Evolutionary conservation across 2,797 vertebrate species (phyloP).

Genomic region (Malurus leucopterus): DNA sequence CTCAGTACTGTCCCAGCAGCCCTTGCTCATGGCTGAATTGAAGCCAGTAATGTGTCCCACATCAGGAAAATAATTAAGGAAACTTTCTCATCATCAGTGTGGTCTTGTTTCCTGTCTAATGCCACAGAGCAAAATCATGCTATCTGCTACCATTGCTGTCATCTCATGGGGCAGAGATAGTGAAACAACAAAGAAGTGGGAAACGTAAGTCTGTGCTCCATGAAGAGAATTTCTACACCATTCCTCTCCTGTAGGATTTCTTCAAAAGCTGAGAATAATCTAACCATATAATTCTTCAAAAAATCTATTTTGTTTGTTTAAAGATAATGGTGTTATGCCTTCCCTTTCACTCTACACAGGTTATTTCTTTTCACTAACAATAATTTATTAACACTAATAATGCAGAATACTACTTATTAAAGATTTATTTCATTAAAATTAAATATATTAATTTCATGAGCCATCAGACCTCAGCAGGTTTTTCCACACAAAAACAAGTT

Average conservation of each 20-base stretch:
- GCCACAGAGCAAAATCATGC: neutral
- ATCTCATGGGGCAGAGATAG: neutral
- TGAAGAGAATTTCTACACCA: neutral
- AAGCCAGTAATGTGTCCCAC: neutral
- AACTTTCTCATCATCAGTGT: neutral
- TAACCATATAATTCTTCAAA: neutral
- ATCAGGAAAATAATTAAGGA: neutral
- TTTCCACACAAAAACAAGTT: neutral
- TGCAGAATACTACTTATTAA: neutral
- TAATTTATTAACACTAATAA: neutral
- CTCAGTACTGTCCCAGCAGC: neutral
- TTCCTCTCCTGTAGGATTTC: neutral
- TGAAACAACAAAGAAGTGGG: neutral
- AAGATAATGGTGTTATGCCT: neutral
- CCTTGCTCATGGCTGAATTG: rapidly evolving
- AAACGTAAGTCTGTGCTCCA: neutral
- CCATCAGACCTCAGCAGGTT: neutral
- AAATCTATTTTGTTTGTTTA: neutral
- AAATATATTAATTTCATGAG: neutral
- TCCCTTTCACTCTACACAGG: neutral
- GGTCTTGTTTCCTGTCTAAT: neutral
- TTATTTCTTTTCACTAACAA: neutral
- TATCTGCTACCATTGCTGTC: neutral
- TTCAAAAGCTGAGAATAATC: neutral
- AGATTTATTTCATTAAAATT: neutral